Evolutionary conservation across 2,113 vertebrate species (phyloP).

Genomic region (Vanacampus margaritifer): DNA sequence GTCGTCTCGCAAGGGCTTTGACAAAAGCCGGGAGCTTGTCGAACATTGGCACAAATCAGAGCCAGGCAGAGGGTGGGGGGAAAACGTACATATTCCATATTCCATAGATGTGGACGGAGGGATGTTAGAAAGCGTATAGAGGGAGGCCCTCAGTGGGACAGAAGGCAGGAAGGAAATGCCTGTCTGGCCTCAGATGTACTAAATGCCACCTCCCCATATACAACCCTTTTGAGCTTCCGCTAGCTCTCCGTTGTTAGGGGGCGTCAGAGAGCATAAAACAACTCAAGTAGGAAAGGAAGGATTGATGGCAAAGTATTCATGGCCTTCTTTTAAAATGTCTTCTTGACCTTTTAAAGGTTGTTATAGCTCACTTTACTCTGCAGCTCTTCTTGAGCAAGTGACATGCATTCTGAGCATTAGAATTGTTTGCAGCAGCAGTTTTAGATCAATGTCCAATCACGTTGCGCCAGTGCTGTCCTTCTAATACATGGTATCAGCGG

Average conservation of each 20-base stretch:
- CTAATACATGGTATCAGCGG: neutral
- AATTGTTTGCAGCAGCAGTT: neutral
- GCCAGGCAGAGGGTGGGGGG: constrained; percentile 33
- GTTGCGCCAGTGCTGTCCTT: neutral
- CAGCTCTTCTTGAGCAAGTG: neutral
- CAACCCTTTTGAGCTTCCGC: constrained; percentile 73
- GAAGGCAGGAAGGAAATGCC: constrained; percentile 50
- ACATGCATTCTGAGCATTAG: neutral
- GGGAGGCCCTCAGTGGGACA: constrained; percentile 40
- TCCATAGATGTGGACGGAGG: constrained; percentile 21
- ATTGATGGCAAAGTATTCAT: constrained; percentile 9
- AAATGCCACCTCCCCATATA: constrained; percentile 69
- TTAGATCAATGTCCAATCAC: neutral
- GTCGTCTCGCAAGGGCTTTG: constrained; percentile 33
- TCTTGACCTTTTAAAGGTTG: constrained; percentile 5
- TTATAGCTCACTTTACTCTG: neutral
- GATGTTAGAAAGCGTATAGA: neutral
- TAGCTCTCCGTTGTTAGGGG: constrained; percentile 40
- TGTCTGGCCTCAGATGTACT: constrained; percentile 61
- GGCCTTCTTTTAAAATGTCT: neutral
- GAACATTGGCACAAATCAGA: constrained; percentile 66
- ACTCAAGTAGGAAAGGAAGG: constrained; percentile 13
- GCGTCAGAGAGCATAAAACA: constrained; percentile 15
- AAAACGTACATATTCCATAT: neutral
- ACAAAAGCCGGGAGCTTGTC: constrained; percentile 62